A percentile compares a stretch with the other conserved stretches of the same genome.
Conservation (phyloP, 1,140 invertebrate species). For the Megalonaias nervosa region DNA sequence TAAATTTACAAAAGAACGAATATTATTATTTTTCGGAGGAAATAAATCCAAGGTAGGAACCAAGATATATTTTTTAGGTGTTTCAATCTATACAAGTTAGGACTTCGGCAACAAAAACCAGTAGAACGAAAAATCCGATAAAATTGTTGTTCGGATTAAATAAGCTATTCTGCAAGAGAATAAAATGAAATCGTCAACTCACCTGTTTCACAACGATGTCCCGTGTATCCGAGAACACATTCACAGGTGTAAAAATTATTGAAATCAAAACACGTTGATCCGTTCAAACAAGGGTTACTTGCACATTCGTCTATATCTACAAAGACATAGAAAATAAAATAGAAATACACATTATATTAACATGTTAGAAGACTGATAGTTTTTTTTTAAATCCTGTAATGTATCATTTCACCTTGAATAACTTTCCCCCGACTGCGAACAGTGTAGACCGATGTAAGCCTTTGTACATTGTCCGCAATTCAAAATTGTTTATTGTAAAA, state of each 20-base stretch:
- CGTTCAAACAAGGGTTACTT: slow-evolving; percentile 85
- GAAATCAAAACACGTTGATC: slow-evolving; percentile 85
- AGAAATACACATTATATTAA: too few relatives aligned
- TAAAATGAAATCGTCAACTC: not conserved
- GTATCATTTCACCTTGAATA: too few relatives aligned
- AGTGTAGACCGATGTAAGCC: too few relatives aligned
- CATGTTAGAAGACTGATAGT: too few relatives aligned
- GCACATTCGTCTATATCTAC: slow-evolving; percentile 31
- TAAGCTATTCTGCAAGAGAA: not conserved
- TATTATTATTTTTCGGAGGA: too few relatives aligned
- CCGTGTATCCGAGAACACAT: slow-evolving; percentile 95
- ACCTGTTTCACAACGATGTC: slow-evolving; percentile 82
- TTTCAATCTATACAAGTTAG: slow-evolving; percentile 73
- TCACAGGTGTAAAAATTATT: slow-evolving; percentile 64
- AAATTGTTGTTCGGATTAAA: not conserved
- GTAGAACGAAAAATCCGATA: not conserved
- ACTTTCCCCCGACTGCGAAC: too few relatives aligned
- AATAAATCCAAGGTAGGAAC: too few relatives aligned
- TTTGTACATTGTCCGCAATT: too few relatives aligned
- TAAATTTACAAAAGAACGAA: too few relatives aligned
- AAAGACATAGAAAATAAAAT: not conserved
- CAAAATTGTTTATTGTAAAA: too few relatives aligned
- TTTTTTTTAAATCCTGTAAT: too few relatives aligned
- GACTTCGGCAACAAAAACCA: slow-evolving; percentile 21
- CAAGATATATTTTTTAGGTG: too few relatives aligned